Evolutionary conservation across 2,888 invertebrate genomes (phyloP), one percentile per base, ranked within the genome.

Genomic region (Lamellibrachia columna): DNA sequence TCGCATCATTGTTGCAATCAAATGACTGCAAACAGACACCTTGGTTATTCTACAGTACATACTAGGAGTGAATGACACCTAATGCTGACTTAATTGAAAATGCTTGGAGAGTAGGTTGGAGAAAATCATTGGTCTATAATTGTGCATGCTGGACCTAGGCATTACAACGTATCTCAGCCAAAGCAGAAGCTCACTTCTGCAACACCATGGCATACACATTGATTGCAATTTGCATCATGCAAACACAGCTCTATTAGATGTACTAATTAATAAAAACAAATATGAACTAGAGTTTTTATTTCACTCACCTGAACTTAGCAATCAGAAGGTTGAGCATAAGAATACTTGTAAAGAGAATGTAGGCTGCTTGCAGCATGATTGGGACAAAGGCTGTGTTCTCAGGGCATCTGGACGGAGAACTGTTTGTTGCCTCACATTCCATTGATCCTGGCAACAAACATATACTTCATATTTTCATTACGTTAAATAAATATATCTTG

Each of bases 301-400:
- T 91, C 4, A 90, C 93, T 90, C 15, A 96, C 96, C 96, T 96
- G 95, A 96, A 96, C 96, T 96, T 96, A 91, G 96, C 96, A 94
- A 96, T 96, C 92, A 96, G 96, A 2, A 96, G 95, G 93, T 96
- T 96, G 15, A 96, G 95, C 93, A 96, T 95, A 7, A 96, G 95
- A 28, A 96, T 95, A 92, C 96, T 96, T 93, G 96, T 95, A 93
- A 96, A 94, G 75, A 96, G 94, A 93, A 96, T 96, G 94, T 96
- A 96, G 53, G 95, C 91, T 22, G 95, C 96, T 94, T 96, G 95
- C 93, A 96, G 92, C 52, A 96, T 94, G 0, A 96, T 96, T 11
- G 95, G 96, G 7, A 96, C 94, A 93, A 95, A 95, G 53, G 28
- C 28, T 28, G 28, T 28, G 28, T 28, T 28, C 28, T 28, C 0